A percentile compares a stretch with the other conserved stretches of the same genome.
These are phyloP conservation scores for Nothura maculosa DNA, from an alignment of 2,797 vertebrate genomes.

Conservation along the genomic window DNA sequence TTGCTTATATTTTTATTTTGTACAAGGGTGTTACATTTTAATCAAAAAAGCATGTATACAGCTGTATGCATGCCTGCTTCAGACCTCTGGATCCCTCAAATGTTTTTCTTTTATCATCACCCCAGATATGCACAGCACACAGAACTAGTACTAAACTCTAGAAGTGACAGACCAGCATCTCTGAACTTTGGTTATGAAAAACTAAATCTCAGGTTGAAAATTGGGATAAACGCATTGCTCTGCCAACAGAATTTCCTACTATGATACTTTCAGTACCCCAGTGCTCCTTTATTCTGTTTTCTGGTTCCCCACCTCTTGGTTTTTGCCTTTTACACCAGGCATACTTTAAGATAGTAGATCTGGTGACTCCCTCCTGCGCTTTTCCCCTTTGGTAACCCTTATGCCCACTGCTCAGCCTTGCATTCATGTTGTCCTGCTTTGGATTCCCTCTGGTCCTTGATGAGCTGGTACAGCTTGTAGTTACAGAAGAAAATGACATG, in stretches of 20 bases:
- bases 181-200: background rate
- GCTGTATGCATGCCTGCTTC: background rate
- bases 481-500: background rate
- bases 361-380: background rate
- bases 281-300: background rate
- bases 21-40: background rate
- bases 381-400: background rate
- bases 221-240: background rate
- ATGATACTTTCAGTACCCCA: background rate
- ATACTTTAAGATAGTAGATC: background rate
- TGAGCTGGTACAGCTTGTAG: background rate
- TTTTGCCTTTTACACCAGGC: background rate
- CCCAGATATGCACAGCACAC: background rate
- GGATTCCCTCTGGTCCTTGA: background rate
- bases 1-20: background rate
- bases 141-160: background rate
- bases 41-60: fast-evolving
- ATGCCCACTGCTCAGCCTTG: background rate
- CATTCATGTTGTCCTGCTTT: background rate
- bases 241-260: background rate
- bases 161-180: background rate
- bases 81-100: background rate
- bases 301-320: background rate
- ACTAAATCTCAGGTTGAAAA: background rate
- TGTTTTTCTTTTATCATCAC: background rate